Evolutionary conservation across 2,888 invertebrate species (phyloP).

Genomic region (Acleris sparsana): DNA sequence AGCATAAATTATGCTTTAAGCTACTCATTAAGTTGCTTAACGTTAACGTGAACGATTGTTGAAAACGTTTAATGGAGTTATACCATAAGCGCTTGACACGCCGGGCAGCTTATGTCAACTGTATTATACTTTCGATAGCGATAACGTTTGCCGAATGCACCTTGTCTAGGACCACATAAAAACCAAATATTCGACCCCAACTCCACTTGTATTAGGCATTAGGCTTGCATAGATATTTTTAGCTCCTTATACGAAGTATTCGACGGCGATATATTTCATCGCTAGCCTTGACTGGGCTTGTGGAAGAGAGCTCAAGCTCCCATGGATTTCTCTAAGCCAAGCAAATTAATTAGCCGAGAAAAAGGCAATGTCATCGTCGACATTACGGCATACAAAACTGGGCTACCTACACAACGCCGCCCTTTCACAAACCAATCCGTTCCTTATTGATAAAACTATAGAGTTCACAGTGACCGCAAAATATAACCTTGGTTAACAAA

Average conservation of each 20-base stretch:
- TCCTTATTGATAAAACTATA: constrained; percentile 27
- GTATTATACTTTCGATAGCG: too few relatives aligned
- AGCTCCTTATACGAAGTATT: background rate
- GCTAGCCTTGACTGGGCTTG: constrained; percentile 33
- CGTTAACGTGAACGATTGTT: too few relatives aligned
- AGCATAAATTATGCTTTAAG: too few relatives aligned
- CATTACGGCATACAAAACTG: constrained; percentile 60
- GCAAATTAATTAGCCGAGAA: constrained; percentile 67
- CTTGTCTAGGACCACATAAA: too few relatives aligned
- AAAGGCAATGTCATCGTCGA: constrained; percentile 63
- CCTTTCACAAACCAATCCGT: constrained; percentile 18
- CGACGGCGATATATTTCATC: background rate
- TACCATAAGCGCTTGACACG: too few relatives aligned
- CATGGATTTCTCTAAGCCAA: constrained; percentile 69
- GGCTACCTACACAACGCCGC: constrained; percentile 48
- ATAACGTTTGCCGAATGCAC: too few relatives aligned
- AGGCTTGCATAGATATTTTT: too few relatives aligned
- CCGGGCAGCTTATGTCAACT: too few relatives aligned
- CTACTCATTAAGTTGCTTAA: too few relatives aligned
- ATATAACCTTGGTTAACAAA: constrained; percentile 4
- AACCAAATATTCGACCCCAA: too few relatives aligned
- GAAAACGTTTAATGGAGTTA: too few relatives aligned
- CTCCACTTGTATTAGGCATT: too few relatives aligned
- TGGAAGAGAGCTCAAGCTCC: constrained; percentile 44
- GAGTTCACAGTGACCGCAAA: constrained; percentile 12